Evolutionary conservation across 2,888 invertebrate genomes (phyloP), one percentile per base, ranked within the genome.

Genomic region (Sesia apiformis): DNA sequence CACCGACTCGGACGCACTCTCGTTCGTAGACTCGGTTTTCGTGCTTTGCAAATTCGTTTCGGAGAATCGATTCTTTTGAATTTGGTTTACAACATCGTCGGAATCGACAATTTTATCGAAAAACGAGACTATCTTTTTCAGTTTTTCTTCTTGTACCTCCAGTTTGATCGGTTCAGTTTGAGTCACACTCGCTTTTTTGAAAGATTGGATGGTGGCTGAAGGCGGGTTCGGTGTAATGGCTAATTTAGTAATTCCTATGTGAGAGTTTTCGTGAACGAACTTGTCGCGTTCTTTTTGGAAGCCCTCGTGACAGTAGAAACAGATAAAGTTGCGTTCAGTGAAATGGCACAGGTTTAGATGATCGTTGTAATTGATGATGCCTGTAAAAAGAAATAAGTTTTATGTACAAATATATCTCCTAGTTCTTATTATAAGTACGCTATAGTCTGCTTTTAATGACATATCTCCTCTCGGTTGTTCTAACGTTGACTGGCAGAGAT

Each of bases 331-430:
- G 4, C 78, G 74, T 1, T 80, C 78, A 1, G 70, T 57, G 56
- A 87, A 88, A 57, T 88, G 88, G 56, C 79, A 78, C 0, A 87
- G 66, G 58, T 87, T 87, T 0, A 88, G 64, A 38, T 88, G 88
- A 52, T 88, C 87, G 54, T 88, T 88, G 73, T 88, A 88, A 62
- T 87, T 88, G 43, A 88, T 87, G 52, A 88, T 87, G 0, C 88
- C 88, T 88, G 70, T 0, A 49, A 38, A 6, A 52, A 39, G 8
- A 0, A 2, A 43, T 23, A 23, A 23, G 23, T 23, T 23, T 2
- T 23, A 23, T 23, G 23, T 23, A 23, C 23, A 23, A 23, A 23
- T 23, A 23, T 23, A 2, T 23, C 23, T 23, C 23, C 23, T 23
- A 23, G 23, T 23, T 23, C 23, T 23, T 23, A 23, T 23, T 23